A percentile compares a stretch with the other conserved stretches of the same genome.
These are phyloP conservation scores for human DNA, from an alignment of 2,113 vertebrate species.

Conservation along the genomic window GRCh38 chr6:92187501-92188000, in stretches of 20 bases:
- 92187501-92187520: neutral
- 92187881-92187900: neutral
- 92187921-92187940: slow-evolving; percentile 4
- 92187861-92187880: neutral
- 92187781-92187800: neutral
- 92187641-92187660: neutral
- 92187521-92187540: neutral
- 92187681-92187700: neutral
- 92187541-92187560: slow-evolving; percentile 45
- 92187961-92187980: neutral
- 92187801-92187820: neutral
- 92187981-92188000: neutral
- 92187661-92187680: slow-evolving; percentile 32
- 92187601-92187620: slow-evolving; percentile 13
- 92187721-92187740: slow-evolving; percentile 44
- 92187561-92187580: slow-evolving; percentile 43
- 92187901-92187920: neutral
- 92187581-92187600: neutral
- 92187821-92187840: neutral
- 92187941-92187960: neutral
- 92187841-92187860: neutral
- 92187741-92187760: neutral
- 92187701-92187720: slow-evolving; percentile 10
- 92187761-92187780: neutral
- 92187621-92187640: neutral